A percentile compares a stretch with the other conserved stretches of the same genome.
phyloP scores from a whole-genome alignment of 2,888 invertebrate genomes.

The Lacanobia oleracea region DNA sequence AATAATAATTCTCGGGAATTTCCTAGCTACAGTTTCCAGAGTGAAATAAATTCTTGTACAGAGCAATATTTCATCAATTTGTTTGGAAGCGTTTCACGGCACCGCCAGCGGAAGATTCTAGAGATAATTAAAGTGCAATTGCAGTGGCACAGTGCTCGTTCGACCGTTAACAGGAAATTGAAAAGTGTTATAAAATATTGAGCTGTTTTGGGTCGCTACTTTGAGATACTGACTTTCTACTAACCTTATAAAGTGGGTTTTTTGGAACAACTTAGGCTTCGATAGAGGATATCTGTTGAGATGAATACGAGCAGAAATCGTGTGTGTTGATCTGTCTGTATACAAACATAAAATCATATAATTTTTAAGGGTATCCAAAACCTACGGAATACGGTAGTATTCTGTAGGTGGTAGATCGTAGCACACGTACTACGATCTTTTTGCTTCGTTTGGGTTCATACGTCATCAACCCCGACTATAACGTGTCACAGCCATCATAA shows the following conservation, averaged over 20 bases:
- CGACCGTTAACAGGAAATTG: constrained; percentile 56
- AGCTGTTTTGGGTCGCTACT: constrained; percentile 15
- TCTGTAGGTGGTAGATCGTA: too few species aligned
- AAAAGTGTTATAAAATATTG: constrained; percentile 53
- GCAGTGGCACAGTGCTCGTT: constrained; percentile 47
- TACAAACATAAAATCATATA: too few species aligned
- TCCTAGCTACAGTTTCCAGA: constrained; percentile 35
- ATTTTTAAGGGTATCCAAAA: too few species aligned
- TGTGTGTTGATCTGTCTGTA: too few species aligned
- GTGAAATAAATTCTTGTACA: constrained; percentile 40
- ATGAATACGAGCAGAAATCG: too few species aligned
- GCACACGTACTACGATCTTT: too few species aligned
- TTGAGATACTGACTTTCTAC: constrained; percentile 5
- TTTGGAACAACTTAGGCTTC: too few species aligned
- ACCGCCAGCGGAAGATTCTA: constrained; percentile 53
- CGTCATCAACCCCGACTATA: too few species aligned
- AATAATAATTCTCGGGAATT: constrained; percentile 12
- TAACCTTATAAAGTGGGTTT: neutral
- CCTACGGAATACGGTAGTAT: too few species aligned
- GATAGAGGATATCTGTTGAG: too few species aligned
- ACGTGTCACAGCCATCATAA: too few species aligned
- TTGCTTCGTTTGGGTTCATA: too few species aligned
- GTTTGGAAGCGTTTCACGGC: constrained; percentile 46
- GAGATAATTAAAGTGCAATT: constrained; percentile 66
- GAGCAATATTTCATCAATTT: constrained; percentile 63